A percentile compares a stretch with the other conserved stretches of the same genome.
These are phyloP conservation scores for Nomada fabriciana DNA, from an alignment of 2,888 invertebrate species.

Conservation along the genomic window DNA sequence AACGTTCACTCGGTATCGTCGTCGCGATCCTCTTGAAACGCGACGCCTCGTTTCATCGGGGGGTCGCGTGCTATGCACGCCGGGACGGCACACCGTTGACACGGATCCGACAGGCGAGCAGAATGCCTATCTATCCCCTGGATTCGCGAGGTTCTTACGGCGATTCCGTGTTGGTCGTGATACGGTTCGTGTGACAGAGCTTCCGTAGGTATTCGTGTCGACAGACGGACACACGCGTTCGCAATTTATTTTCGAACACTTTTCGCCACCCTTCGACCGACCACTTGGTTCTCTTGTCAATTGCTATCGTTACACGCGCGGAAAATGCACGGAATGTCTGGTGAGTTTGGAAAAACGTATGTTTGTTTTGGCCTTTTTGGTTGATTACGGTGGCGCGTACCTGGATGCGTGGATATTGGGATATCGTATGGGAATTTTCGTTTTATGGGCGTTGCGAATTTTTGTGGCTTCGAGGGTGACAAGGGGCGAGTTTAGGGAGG, in stretches of 20 bases:
- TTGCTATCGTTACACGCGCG: background rate
- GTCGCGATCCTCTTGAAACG: constrained; percentile 27
- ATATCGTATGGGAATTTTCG: too few species aligned
- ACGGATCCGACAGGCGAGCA: background rate
- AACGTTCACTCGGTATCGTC: constrained; percentile 6
- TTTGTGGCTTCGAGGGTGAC: too few species aligned
- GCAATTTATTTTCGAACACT: background rate
- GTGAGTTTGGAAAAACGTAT: background rate
- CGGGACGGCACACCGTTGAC: background rate
- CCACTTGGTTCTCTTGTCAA: background rate
- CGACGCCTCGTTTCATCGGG: constrained; percentile 32
- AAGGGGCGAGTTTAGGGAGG: too few species aligned
- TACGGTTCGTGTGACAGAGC: background rate
- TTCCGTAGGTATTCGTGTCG: background rate
- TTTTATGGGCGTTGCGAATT: too few species aligned
- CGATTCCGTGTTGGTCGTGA: background rate
- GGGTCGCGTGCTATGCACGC: constrained; percentile 4
- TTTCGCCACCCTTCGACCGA: too few species aligned
- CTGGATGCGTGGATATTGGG: too few species aligned
- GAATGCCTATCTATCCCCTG: background rate
- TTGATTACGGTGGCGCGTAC: too few species aligned
- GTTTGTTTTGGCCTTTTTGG: too few species aligned
- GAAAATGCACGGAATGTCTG: background rate
- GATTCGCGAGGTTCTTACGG: background rate
- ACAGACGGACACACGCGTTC: background rate